phyloP scores from a whole-genome alignment of 1,140 invertebrate genomes.

The Papilio xuthus region DNA sequence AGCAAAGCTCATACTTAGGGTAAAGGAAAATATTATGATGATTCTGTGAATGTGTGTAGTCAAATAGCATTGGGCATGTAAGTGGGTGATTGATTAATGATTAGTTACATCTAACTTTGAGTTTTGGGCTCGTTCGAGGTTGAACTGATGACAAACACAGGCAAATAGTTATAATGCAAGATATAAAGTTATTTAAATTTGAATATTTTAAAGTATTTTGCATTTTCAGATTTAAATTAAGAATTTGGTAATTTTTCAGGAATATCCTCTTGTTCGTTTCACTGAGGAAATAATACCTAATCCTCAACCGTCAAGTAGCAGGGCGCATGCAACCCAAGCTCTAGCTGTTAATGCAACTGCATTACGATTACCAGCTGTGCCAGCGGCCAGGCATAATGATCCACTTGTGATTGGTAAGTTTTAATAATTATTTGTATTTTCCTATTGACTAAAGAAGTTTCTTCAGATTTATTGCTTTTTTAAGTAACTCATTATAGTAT shows the following conservation, averaged over 20 bases:
- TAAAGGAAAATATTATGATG: too few relatives aligned
- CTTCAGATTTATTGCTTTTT: too few relatives aligned
- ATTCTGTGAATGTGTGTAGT: too few relatives aligned
- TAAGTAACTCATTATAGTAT: too few relatives aligned
- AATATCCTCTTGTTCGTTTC: slow-evolving; percentile 59
- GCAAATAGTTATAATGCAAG: not conserved
- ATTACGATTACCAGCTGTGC: slow-evolving; percentile 59
- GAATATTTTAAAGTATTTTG: too few relatives aligned
- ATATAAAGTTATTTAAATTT: not conserved
- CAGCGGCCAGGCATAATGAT: slow-evolving; percentile 48
- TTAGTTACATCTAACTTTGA: not conserved
- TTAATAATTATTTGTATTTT: not conserved
- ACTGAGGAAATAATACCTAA: slow-evolving; percentile 49
- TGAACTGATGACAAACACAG: too few relatives aligned
- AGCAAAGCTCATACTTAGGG: too few relatives aligned
- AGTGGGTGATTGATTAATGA: too few relatives aligned
- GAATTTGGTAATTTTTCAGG: slow-evolving; percentile 43
- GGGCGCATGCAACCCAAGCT: slow-evolving; percentile 49
- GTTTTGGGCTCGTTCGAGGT: not conserved
- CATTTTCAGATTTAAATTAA: not conserved
- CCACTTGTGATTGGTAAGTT: slow-evolving; percentile 54
- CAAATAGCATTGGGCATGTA: too few relatives aligned
- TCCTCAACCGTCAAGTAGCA: slow-evolving; percentile 43
- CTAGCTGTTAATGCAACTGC: slow-evolving; percentile 66
- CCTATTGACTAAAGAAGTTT: too few relatives aligned